A percentile compares a stretch with the other conserved stretches of the same genome.
phyloP scores from a whole-genome alignment of 2,113 vertebrate species.

The Theropithecus gelada region DNA sequence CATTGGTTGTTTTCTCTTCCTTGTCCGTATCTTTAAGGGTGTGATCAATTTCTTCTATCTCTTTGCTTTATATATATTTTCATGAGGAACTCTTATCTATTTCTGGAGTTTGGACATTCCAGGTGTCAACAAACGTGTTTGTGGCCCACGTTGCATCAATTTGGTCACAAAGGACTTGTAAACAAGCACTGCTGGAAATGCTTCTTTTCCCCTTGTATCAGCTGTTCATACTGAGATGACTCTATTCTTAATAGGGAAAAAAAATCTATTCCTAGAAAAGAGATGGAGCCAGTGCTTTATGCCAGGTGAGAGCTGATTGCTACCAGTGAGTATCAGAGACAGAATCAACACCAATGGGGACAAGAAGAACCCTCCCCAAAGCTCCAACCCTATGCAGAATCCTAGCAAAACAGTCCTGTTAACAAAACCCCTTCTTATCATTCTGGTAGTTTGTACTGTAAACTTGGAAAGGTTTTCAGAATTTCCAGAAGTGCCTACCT shows the following conservation, averaged over 20 bases:
- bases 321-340: not conserved
- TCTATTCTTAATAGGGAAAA: slow-evolving; percentile 1
- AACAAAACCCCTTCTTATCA: not conserved
- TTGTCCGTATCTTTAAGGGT: not conserved
- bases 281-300: not conserved
- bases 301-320: slow-evolving; percentile 7
- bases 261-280: not conserved
- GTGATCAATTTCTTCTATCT: not conserved
- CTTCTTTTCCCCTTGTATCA: not conserved
- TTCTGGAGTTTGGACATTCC: not conserved
- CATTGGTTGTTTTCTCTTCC: not conserved
- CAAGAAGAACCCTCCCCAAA: not conserved
- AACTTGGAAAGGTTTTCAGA: slow-evolving; percentile 30
- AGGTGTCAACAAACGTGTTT: not conserved
- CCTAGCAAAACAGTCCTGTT: not conserved
- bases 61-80: not conserved
- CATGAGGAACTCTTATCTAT: not conserved
- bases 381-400: not conserved
- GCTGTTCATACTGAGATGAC: not conserved
- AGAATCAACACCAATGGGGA: not conserved
- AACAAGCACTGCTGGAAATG: not conserved
- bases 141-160: not conserved
- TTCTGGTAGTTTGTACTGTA: not conserved
- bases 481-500: not conserved
- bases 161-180: not conserved